Conservation (phyloP, 2,113 vertebrate genomes). For the Clarias magur region DNA sequence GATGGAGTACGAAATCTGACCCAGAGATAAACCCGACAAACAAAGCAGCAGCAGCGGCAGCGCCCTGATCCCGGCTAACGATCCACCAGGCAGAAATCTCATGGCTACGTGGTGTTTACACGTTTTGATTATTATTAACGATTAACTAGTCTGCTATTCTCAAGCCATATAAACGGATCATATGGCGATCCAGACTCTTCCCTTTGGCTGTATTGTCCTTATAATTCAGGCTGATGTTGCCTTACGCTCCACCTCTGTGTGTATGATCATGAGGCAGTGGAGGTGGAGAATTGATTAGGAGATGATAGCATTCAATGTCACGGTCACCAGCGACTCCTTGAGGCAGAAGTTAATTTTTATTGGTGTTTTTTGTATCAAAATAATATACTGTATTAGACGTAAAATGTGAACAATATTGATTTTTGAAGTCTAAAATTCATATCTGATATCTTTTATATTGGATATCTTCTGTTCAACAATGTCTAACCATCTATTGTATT, state of each 20-base stretch:
- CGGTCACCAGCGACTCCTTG: slow-evolving; percentile 15
- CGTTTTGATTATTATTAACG: background rate
- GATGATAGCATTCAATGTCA: slow-evolving; percentile 1
- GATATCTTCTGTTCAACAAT: background rate
- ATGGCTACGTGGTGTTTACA: background rate
- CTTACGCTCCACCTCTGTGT: background rate
- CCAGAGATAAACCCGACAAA: slow-evolving; percentile 58
- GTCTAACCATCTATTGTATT: no score
- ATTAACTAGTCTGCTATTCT: background rate
- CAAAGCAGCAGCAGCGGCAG: slow-evolving; percentile 32
- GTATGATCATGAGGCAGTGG: background rate
- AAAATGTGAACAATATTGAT: background rate
- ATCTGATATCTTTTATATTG: background rate
- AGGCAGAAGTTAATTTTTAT: background rate
- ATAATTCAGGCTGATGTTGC: background rate
- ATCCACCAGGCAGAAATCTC: background rate
- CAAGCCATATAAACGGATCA: background rate
- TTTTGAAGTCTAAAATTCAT: background rate
- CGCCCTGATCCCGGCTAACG: slow-evolving; percentile 3
- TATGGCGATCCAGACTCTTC: background rate
- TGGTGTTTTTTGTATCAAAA: no score
- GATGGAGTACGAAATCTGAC: slow-evolving; percentile 69
- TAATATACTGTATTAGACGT: background rate
- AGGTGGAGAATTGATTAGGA: slow-evolving; percentile 1
- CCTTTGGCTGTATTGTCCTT: background rate